Evolutionary conservation across 2,888 invertebrate species (phyloP).

Genomic region (Ophioninae sp.): DNA sequence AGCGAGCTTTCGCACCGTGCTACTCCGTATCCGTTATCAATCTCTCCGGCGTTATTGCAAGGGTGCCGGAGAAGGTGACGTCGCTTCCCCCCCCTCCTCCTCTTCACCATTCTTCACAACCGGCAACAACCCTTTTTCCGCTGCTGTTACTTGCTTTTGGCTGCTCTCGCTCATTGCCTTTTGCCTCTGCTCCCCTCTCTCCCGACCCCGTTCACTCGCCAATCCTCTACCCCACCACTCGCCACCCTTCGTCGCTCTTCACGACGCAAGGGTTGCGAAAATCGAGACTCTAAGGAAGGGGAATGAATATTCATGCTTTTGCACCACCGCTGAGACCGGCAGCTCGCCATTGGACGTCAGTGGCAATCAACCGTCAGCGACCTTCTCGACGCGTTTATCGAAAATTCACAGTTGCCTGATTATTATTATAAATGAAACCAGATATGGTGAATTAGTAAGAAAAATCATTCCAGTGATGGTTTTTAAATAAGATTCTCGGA

Average conservation of each 20-base stretch:
- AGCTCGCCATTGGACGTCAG: slow-evolving; percentile 78
- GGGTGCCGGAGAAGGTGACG: slow-evolving; percentile 44
- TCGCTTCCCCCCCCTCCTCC: slow-evolving; percentile 45
- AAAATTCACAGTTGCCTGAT: slow-evolving; percentile 65
- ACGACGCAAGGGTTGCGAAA: slow-evolving; percentile 64
- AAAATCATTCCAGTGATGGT: neutral
- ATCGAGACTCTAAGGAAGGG: slow-evolving; percentile 75
- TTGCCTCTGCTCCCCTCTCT: neutral
- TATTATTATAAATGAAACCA: slow-evolving; percentile 56
- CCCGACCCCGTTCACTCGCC: slow-evolving; percentile 9
- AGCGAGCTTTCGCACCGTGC: slow-evolving; percentile 39
- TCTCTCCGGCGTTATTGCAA: slow-evolving; percentile 69
- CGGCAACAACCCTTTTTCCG: slow-evolving; percentile 60
- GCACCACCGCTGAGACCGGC: slow-evolving; percentile 72
- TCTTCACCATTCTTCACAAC: slow-evolving; percentile 50
- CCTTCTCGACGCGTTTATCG: slow-evolving; percentile 65
- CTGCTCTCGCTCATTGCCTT: slow-evolving; percentile 60
- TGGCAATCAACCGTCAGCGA: slow-evolving; percentile 77
- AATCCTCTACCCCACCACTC: slow-evolving; percentile 30
- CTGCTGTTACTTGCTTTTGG: slow-evolving; percentile 51
- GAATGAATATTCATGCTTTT: slow-evolving; percentile 80
- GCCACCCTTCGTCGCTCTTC: slow-evolving; percentile 49
- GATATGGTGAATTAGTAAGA: neutral
- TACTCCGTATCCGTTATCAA: slow-evolving; percentile 78
- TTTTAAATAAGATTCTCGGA: neutral